A percentile compares a stretch with the other conserved stretches of the same genome.
Evolutionary conservation across 1,140 invertebrate species (phyloP).

Genomic region (Leptopilina clavipes): DNA sequence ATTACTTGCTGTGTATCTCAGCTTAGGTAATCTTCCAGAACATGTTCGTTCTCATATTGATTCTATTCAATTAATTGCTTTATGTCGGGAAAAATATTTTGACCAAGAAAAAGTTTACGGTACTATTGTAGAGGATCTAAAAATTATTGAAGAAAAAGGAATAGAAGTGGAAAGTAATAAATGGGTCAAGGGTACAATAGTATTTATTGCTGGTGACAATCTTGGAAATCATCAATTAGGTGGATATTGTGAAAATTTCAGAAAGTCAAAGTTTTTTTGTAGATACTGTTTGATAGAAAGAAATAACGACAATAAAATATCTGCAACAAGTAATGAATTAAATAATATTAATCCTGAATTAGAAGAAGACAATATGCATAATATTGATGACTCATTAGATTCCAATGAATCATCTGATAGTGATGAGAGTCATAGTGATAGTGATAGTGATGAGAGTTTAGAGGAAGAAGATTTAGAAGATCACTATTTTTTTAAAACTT

Average conservation of each 20-base stretch:
- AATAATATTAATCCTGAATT: background rate
- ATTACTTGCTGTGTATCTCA: slow-evolving; percentile 62
- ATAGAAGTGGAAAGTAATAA: slow-evolving; percentile 43
- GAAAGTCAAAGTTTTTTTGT: slow-evolving; percentile 38
- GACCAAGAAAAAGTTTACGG: slow-evolving; percentile 50
- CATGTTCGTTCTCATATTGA: slow-evolving; percentile 51
- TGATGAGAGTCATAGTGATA: background rate
- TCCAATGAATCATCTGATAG: background rate
- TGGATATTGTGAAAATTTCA: slow-evolving; percentile 52
- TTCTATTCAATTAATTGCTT: slow-evolving; percentile 58
- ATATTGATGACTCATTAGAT: background rate
- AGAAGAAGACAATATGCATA: slow-evolving; percentile 30
- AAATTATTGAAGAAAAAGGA: slow-evolving; percentile 54
- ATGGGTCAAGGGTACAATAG: slow-evolving; percentile 49
- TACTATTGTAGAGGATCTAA: slow-evolving; percentile 58
- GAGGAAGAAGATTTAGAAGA: slow-evolving; percentile 35
- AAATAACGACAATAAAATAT: background rate
- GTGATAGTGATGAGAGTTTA: slow-evolving; percentile 11
- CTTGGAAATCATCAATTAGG: slow-evolving; percentile 58
- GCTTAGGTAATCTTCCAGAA: slow-evolving; percentile 50
- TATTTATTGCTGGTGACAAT: slow-evolving; percentile 59
- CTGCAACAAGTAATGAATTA: background rate
- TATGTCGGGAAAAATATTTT: slow-evolving; percentile 58
- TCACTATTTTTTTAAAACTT: background rate
- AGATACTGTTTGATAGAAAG: slow-evolving; percentile 34